Evolutionary conservation across 2,797 vertebrate species (phyloP), one percentile per base, ranked within the genome.

Genomic region (Choloepus didactylus): DNA sequence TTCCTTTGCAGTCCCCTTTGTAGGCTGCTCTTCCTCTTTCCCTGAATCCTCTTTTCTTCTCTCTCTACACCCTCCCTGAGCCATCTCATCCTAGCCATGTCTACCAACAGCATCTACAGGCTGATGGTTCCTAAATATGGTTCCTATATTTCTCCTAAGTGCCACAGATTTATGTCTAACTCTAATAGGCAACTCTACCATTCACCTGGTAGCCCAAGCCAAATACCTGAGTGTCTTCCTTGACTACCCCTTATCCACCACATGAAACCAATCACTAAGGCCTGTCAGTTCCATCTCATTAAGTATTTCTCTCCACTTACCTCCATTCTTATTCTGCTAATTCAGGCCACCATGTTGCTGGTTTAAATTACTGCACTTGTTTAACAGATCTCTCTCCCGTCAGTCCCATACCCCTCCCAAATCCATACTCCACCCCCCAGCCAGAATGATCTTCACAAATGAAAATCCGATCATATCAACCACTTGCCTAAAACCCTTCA

Each of bases 401-500:
- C 27, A 29, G 44, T 27, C 27, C 46, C 59, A 83, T 27, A 73
- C n/a, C 3, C 4, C 25, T 41, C 44, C 73, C 75, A 29, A 51
- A 70, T n/a, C 12, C 23, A 54, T 1, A 9, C 70, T 88, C 70
- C 69, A 56, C 70, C 83, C 72, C 72, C n/a, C 23, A 81, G 88
- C 35, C 69, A 69, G n/a, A 29, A 77, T n/a, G n/a, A 59, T 31
- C 80, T 96, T 94, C 60, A 35, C 41, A 85, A 95, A 89, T 18
- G 88, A 94, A 95, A 95, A 73, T 66, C 49, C 31, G 38, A 64
- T 59, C 62, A 87, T 1, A 25, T 44, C 84, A 87, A 9, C 51
- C 27, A 11, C 14, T 49, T 75, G 75, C n/a, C 89, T 73, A 81
- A 89, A 82, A 44, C 31, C 62, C 64, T 91, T 69, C n/a, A 73